Percentiles rank a stretch among this genome's conserved stretches.
Conservation (phyloP, 1,140 invertebrate genomes). For the Drosophila littoralis region DNA sequence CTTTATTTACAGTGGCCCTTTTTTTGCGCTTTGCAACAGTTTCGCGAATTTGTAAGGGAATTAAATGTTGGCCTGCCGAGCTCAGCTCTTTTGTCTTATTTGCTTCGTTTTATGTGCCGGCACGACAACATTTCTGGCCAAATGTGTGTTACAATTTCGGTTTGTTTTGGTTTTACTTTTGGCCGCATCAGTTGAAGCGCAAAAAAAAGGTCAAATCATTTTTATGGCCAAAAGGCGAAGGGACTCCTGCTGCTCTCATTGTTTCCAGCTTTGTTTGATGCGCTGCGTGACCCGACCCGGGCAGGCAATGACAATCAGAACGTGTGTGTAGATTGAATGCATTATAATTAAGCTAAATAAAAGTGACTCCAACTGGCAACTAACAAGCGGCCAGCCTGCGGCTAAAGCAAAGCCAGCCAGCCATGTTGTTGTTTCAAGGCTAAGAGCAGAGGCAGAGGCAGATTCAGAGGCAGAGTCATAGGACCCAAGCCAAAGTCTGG, state of each 20-base stretch:
- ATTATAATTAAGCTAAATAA: slow-evolving; percentile 39
- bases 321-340: slow-evolving; percentile 18
- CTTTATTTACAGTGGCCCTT: too few relatives aligned
- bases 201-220: slow-evolving; percentile 52
- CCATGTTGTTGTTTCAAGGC: slow-evolving; percentile 66
- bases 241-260: slow-evolving; percentile 6
- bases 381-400: slow-evolving; percentile 25
- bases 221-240: slow-evolving; percentile 18
- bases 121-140: slow-evolving; percentile 22
- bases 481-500: slow-evolving; percentile 25
- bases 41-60: too few relatives aligned
- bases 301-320: slow-evolving; percentile 10
- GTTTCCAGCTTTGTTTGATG: slow-evolving; percentile 24
- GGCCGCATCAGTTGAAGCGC: too few relatives aligned
- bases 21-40: too few relatives aligned
- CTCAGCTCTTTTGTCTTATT: neutral
- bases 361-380: slow-evolving; percentile 31
- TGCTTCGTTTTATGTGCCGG: slow-evolving; percentile 11
- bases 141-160: slow-evolving; percentile 29
- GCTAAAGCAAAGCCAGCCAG: slow-evolving; percentile 10
- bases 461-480: too few relatives aligned
- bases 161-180: slow-evolving; percentile 22
- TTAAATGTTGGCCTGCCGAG: too few relatives aligned
- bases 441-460: too few relatives aligned
- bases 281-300: slow-evolving; percentile 23